Percentiles rank a stretch among this genome's conserved stretches.
phyloP scores from a whole-genome alignment of 2,797 vertebrate genomes.

The Lerista edwardsae region DNA sequence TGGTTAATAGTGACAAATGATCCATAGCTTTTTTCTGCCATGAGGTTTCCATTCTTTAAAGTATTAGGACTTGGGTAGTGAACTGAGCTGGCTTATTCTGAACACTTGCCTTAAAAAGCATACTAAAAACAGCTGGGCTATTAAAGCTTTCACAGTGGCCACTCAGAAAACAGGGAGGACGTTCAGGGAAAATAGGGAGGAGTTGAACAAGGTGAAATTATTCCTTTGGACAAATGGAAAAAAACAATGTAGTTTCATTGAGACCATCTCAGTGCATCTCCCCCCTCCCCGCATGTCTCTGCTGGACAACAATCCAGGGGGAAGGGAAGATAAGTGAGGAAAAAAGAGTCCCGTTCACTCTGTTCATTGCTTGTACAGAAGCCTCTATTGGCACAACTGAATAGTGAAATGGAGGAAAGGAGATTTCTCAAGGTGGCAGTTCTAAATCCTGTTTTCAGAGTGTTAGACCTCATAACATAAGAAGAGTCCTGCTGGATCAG shows the following conservation, averaged over 20 bases:
- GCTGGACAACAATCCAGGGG: neutral
- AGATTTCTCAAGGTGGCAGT: too few species aligned
- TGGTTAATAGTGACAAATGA: slow-evolving; percentile 18
- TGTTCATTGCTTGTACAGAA: too few species aligned
- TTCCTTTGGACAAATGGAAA: neutral
- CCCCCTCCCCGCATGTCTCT: too few species aligned
- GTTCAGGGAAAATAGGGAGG: neutral
- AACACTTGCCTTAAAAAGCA: neutral
- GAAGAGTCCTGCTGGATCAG: too few species aligned
- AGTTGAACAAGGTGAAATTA: neutral
- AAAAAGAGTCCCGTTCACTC: neutral
- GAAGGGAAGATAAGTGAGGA: neutral
- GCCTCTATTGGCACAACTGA: too few species aligned
- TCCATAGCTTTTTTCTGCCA: neutral
- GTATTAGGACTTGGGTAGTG: neutral
- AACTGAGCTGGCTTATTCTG: neutral
- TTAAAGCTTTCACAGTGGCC: neutral
- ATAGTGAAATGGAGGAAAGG: too few species aligned
- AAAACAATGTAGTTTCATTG: neutral
- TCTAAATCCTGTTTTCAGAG: too few species aligned
- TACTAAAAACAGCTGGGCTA: neutral
- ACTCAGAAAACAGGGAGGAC: neutral
- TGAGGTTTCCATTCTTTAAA: neutral
- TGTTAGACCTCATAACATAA: too few species aligned
- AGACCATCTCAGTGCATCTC: too few species aligned